Conservation (phyloP, 2,113 vertebrate species). For the Pollimyrus isidori region DNA sequence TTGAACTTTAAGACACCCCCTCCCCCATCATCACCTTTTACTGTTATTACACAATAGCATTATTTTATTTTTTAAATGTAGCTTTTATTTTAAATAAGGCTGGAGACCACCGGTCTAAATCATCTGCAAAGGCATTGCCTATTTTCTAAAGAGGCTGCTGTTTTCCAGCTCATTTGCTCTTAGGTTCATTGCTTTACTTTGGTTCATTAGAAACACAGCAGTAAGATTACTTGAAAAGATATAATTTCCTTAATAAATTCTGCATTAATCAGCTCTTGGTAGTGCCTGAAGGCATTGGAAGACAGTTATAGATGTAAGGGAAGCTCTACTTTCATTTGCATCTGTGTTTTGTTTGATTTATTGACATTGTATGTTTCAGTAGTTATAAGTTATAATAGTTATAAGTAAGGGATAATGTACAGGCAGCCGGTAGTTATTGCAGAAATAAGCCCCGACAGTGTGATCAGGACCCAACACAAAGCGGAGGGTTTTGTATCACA, state of each 20-base stretch:
- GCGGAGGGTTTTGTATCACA: no score
- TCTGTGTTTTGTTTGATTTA: background rate
- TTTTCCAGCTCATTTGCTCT: background rate
- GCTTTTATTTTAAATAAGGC: background rate
- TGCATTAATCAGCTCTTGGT: background rate
- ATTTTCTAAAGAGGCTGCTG: background rate
- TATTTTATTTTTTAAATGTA: background rate
- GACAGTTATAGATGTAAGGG: background rate
- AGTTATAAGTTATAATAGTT: background rate
- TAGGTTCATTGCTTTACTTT: background rate
- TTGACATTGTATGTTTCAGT: background rate
- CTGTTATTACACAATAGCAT: no score
- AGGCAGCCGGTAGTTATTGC: no score
- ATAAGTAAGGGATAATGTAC: background rate
- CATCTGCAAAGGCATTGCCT: background rate
- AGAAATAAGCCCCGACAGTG: no score
- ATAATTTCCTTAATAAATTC: constrained; percentile 1
- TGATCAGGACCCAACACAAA: no score
- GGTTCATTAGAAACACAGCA: background rate
- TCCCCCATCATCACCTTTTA: no score
- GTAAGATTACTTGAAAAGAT: background rate
- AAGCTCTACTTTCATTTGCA: background rate
- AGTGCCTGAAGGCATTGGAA: background rate
- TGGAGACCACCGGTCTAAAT: background rate
- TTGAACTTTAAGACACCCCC: background rate